Base-by-base conservation (phyloP, 2,113 vertebrate species). In the Sapajus apella region DNA sequence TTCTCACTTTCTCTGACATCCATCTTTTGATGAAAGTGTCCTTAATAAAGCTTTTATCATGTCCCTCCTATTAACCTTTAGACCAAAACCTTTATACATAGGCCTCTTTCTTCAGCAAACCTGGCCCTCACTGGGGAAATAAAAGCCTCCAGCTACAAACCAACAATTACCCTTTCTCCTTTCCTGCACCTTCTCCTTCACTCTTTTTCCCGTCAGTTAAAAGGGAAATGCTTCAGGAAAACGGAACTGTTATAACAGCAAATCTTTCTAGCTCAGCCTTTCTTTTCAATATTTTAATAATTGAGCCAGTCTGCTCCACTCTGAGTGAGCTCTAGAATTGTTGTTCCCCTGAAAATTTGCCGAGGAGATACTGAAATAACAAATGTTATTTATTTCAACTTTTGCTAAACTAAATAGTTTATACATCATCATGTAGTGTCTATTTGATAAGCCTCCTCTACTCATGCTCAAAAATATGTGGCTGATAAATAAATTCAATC, bases 401-500 rank as follows among this genome's bases (percentile, higher is more conserved):
- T 96, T 90, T 73, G 82, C 50, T 90, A 94, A 90, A 95, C 86
- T 61, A 86, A 97, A 66, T 86, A 70, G 70, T 81, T 96, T 84
- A 70, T 45, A 80, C 37, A 72, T 43, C 87, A 61, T 84, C 87
- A 75, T 76, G 55, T 55, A 13, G 1, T 87, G 37, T 85, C 68
- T 86, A 88, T 98, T 93, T 93, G 72, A 96, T 93, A 93, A 96
- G 79, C 68, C 13, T 21, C 50, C 47, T 85, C 93, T 56, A 76
- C 50, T 72, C 68, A 35, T n/a, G 61, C 72, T 94, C 0, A 10
- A 94, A 96, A 97, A 90, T 50, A 52, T 76, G 75, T 45, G 50
- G 76, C 87, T 97, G 91, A 90, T 89, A 94, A 97, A 85, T 91
- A 94, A 97, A 85, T 91, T 83, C 47, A 89, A 70, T 95, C 94